Percentiles rank a stretch among this genome's conserved stretches.
phyloP scores from a whole-genome alignment of 2,888 invertebrate genomes.

The Dromius quadrimaculatus region DNA sequence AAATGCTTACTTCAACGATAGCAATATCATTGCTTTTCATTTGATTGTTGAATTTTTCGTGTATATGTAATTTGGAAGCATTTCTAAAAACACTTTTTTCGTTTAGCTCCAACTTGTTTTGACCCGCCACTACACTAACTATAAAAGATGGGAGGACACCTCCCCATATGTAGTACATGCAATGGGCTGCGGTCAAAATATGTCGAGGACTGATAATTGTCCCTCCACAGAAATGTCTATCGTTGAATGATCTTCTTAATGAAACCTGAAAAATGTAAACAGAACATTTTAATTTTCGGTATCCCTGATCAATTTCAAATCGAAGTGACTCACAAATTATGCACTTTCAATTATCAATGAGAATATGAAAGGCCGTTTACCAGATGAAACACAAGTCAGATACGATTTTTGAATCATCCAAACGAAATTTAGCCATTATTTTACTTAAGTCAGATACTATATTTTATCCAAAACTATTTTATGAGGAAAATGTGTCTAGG shows the following conservation, averaged over 20 bases:
- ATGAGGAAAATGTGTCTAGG: too few relatives aligned
- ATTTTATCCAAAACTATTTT: too few relatives aligned
- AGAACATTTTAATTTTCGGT: too few relatives aligned
- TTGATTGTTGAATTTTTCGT: conserved; percentile 55
- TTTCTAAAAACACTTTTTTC: conserved; percentile 55
- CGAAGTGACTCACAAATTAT: too few relatives aligned
- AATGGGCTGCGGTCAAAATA: conserved; percentile 60
- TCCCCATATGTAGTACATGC: conserved; percentile 59
- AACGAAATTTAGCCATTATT: too few relatives aligned
- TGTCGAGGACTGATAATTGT: conserved; percentile 56
- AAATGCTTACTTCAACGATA: conserved; percentile 56
- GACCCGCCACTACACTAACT: conserved; percentile 57
- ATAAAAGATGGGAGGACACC: conserved; percentile 56
- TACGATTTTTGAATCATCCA: too few relatives aligned
- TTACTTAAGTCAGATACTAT: too few relatives aligned
- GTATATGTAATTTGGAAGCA: conserved; percentile 55
- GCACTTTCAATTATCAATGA: too few relatives aligned
- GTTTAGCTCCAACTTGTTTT: conserved; percentile 54
- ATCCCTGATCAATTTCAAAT: too few relatives aligned
- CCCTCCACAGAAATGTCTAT: conserved; percentile 59
- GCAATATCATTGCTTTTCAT: conserved; percentile 58
- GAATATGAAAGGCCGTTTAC: too few relatives aligned
- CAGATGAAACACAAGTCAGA: too few relatives aligned
- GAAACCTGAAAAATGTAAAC: conserved; percentile 57
- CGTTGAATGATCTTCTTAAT: conserved; percentile 58